phyloP scores from a whole-genome alignment of 2,113 vertebrate species.

The Cavia porcellus region DNA sequence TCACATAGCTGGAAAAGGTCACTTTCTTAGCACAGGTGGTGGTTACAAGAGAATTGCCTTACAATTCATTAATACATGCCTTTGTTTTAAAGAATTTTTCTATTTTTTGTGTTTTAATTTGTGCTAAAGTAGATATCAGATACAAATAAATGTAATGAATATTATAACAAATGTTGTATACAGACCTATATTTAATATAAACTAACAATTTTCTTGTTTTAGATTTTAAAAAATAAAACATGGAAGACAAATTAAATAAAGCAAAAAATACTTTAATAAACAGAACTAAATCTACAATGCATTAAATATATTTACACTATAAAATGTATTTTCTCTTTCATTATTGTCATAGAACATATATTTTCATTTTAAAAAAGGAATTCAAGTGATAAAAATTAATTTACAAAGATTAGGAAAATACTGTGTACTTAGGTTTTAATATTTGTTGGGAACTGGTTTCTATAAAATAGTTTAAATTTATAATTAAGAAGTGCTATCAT shows the following conservation, averaged over 20 bases:
- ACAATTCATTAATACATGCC: not conserved
- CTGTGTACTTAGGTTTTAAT: not conserved
- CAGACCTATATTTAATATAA: not conserved
- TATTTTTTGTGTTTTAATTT: not conserved
- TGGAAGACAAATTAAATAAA: not conserved
- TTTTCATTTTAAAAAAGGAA: slow-evolving; percentile 38
- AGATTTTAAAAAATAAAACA: not conserved
- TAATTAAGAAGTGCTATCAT: not conserved
- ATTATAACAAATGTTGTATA: not conserved
- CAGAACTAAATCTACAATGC: not conserved
- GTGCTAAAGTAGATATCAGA: not conserved
- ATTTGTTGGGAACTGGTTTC: slow-evolving; percentile 15
- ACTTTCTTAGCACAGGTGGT: not conserved
- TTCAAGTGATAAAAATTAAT: not conserved
- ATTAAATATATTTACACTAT: not conserved
- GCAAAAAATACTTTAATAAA: not conserved
- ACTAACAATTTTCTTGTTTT: not conserved
- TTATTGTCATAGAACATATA: not conserved
- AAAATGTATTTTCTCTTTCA: not conserved
- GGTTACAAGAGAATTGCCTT: not conserved
- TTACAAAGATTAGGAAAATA: slow-evolving; percentile 1
- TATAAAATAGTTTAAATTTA: slow-evolving; percentile 1
- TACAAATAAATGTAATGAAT: slow-evolving; percentile 3
- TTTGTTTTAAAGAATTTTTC: not conserved
- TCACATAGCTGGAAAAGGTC: not conserved